Percentiles rank a stretch among this genome's conserved stretches.
phyloP scores from a whole-genome alignment of 2,113 vertebrate species.

The Acrocephalus arundinaceus region DNA sequence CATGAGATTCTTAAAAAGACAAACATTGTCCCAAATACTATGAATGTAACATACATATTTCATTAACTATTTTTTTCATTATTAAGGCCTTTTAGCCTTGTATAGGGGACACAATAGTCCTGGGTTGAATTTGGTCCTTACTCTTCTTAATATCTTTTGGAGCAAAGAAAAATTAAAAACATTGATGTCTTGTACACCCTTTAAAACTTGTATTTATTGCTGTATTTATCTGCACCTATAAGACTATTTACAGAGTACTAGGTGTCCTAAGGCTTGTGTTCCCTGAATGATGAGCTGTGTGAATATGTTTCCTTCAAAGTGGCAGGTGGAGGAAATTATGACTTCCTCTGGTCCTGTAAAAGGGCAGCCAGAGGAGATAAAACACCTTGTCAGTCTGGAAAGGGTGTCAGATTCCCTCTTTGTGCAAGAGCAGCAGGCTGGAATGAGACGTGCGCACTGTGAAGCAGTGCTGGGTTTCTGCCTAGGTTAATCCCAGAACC shows the following conservation, averaged over 20 bases:
- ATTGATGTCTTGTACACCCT: background rate
- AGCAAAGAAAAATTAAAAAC: background rate
- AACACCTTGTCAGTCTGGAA: background rate
- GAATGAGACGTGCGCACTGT: background rate
- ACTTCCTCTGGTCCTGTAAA: background rate
- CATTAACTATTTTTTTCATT: background rate
- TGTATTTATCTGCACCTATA: background rate
- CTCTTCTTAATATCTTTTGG: background rate
- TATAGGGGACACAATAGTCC: background rate
- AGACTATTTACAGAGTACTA: background rate
- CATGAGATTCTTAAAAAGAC: constrained; percentile 3
- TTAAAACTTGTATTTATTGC: background rate
- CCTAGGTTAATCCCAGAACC: background rate
- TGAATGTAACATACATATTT: background rate
- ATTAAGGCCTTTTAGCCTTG: background rate
- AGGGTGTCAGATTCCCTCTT: background rate
- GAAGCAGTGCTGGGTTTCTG: background rate
- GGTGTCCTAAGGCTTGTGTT: background rate
- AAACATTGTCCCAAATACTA: background rate
- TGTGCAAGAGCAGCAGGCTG: background rate
- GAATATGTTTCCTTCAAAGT: background rate
- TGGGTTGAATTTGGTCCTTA: background rate
- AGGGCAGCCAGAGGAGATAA: background rate
- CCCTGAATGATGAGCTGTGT: background rate
- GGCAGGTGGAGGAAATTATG: background rate